Conservation (phyloP, 2,113 vertebrate genomes). For the Stigmatopora nigra region DNA sequence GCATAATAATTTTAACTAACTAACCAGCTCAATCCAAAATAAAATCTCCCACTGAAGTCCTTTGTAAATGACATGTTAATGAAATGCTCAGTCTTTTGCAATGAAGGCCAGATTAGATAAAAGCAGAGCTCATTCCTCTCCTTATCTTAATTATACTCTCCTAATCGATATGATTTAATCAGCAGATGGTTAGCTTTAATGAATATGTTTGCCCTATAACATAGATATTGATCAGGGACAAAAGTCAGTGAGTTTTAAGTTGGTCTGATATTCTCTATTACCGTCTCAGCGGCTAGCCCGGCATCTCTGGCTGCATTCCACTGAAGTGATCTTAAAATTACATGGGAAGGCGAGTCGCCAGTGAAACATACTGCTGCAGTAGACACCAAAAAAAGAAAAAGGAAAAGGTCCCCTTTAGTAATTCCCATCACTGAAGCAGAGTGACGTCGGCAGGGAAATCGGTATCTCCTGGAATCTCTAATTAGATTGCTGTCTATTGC, state of each 20-base stretch:
- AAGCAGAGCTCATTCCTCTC: constrained; percentile 33
- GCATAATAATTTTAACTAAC: neutral
- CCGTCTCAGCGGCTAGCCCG: constrained; percentile 23
- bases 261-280: constrained; percentile 41
- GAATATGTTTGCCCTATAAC: constrained; percentile 68
- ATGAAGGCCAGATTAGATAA: constrained; percentile 37
- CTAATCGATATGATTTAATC: constrained; percentile 73
- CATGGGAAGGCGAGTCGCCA: constrained; percentile 13
- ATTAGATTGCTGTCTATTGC: constrained; percentile 74
- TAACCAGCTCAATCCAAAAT: neutral
- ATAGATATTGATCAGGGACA: constrained; percentile 64
- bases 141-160: constrained; percentile 72
- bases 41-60: constrained; percentile 4
- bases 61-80: constrained; percentile 4
- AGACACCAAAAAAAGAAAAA: constrained; percentile 63
- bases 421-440: constrained; percentile 65
- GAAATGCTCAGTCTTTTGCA: constrained; percentile 13
- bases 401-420: constrained; percentile 63
- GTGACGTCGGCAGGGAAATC: constrained; percentile 59
- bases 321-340: constrained; percentile 48
- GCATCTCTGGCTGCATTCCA: constrained; percentile 25
- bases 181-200: constrained; percentile 72
- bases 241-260: constrained; percentile 61
- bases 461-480: constrained; percentile 72
- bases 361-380: constrained; percentile 49